Percentiles rank a stretch among this genome's conserved stretches.
Evolutionary conservation across 2,797 vertebrate genomes (phyloP).

Genomic region (Hemibagrus guttatus): DNA sequence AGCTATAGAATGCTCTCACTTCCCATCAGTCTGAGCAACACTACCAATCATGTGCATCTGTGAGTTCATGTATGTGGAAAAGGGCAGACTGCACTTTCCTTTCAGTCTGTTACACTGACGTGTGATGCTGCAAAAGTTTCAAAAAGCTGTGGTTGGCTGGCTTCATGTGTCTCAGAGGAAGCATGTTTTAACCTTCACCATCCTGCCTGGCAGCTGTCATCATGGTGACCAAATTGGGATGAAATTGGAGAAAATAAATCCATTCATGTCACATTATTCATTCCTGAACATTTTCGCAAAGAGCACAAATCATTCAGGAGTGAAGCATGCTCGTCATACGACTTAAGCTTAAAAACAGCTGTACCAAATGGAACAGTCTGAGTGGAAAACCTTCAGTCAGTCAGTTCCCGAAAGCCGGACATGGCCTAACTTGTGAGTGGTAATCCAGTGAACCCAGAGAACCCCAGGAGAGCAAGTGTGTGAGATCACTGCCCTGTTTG

Average conservation of each 20-base stretch:
- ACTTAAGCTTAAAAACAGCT: slow-evolving; percentile 4
- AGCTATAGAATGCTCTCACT: neutral
- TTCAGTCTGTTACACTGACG: neutral
- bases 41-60: neutral
- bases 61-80: neutral
- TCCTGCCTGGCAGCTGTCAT: neutral
- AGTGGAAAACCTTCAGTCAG: slow-evolving; percentile 20
- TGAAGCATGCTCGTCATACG: neutral
- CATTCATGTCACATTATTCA: neutral
- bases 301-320: neutral
- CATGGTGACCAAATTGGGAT: neutral
- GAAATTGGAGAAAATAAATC: neutral
- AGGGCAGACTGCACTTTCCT: neutral
- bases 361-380: neutral
- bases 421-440: slow-evolving; percentile 68
- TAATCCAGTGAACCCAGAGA: slow-evolving; percentile 64
- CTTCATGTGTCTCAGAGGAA: neutral
- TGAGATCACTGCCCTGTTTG: slow-evolving; percentile 23
- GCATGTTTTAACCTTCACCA: neutral
- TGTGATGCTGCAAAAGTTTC: neutral
- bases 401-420: slow-evolving; percentile 44
- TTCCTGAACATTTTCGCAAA: neutral
- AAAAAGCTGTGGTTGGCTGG: neutral
- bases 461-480: neutral
- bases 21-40: neutral